These are phyloP conservation scores for Dryas iulia DNA, from an alignment of 1,140 invertebrate species.

Conservation along the genomic window DNA sequence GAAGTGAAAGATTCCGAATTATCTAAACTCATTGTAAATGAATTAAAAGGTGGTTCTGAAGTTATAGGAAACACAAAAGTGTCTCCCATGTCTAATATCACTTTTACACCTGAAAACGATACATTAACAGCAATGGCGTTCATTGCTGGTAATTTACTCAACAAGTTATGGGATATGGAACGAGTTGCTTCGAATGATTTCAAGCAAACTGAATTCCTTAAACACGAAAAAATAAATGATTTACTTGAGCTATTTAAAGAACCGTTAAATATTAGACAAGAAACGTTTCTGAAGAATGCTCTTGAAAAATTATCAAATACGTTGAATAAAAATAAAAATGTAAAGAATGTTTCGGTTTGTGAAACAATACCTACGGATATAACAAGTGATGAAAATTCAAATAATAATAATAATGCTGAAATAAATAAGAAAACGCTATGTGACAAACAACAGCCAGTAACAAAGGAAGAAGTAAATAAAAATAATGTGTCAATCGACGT, in stretches of 20 bases:
- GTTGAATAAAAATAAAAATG: conserved; percentile 51
- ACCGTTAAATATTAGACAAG: conserved; percentile 63
- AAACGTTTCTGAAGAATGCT: conserved; percentile 64
- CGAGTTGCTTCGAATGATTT: conserved; percentile 48
- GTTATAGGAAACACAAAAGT: conserved; percentile 56
- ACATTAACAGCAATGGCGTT: conserved; percentile 67
- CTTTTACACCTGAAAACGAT: conserved; percentile 71
- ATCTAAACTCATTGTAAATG: conserved; percentile 65
- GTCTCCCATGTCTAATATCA: conserved; percentile 61
- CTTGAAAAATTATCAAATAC: conserved; percentile 56
- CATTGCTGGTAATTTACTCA: conserved; percentile 69
- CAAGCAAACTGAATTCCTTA: conserved; percentile 55
- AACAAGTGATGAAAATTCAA: conserved; percentile 17
- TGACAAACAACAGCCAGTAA: conserved; percentile 11
- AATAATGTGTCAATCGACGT: conserved; percentile 35
- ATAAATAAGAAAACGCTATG: conserved; percentile 32
- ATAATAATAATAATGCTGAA: conserved; percentile 8
- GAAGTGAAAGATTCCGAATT: conserved; percentile 54
- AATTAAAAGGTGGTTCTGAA: conserved; percentile 58
- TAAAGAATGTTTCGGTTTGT: conserved; percentile 57
- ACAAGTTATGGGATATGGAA: conserved; percentile 69
- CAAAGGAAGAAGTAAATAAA: conserved; percentile 15
- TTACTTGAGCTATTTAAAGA: conserved; percentile 68
- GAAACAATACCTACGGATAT: conserved; percentile 40
- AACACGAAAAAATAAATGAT: conserved; percentile 68